phyloP scores from a whole-genome alignment of 2,113 vertebrate genomes.

The Puntigrus tetrazona region DNA sequence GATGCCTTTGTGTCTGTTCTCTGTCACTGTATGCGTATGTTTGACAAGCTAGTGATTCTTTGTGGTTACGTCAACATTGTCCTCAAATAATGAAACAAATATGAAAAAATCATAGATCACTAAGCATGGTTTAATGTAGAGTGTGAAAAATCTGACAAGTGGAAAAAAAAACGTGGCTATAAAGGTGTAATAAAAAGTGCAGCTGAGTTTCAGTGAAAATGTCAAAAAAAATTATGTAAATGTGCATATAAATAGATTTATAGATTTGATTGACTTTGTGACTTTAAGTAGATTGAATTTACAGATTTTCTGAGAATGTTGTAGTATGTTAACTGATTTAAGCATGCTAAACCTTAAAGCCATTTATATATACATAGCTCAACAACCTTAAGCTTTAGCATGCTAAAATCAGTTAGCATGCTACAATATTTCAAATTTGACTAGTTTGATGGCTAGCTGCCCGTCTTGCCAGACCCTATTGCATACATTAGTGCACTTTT shows the following conservation, averaged over 20 bases:
- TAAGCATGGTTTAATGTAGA: background rate
- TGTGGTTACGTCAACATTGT: background rate
- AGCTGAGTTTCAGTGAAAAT: background rate
- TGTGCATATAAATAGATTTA: too few species aligned
- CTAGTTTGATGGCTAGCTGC: background rate
- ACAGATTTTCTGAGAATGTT: background rate
- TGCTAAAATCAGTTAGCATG: background rate
- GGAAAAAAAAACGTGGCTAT: background rate
- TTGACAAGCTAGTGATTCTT: background rate
- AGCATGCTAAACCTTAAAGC: background rate
- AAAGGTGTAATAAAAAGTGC: background rate
- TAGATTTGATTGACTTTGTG: too few species aligned
- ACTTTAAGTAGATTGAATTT: background rate
- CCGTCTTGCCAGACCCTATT: background rate
- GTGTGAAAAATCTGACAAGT: background rate
- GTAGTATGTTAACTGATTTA: background rate
- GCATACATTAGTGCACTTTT: background rate
- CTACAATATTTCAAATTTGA: background rate
- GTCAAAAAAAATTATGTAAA: too few species aligned
- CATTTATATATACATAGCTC: too few species aligned
- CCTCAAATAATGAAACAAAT: background rate
- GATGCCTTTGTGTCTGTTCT: constrained; percentile 18
- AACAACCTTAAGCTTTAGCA: too few species aligned
- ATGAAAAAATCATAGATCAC: background rate
- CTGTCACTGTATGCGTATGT: constrained; percentile 9